Conservation (phyloP, 2,888 invertebrate species). For the Epirrhoe alternata region DNA sequence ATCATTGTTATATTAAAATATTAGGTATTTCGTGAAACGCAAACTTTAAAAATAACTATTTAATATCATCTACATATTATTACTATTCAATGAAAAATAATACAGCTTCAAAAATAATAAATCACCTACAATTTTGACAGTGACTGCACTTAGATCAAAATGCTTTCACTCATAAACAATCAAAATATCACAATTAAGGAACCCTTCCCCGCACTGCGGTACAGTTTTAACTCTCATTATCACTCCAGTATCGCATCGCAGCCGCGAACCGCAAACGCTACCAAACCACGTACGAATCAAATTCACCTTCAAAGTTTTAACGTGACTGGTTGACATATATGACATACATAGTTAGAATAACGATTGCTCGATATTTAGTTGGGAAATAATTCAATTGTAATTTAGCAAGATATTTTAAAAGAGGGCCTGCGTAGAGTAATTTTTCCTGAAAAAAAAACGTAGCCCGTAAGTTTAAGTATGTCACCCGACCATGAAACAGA, state of each 20-base stretch:
- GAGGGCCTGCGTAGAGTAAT: too few relatives aligned
- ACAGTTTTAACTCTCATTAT: slow-evolving; percentile 23
- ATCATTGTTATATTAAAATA: too few relatives aligned
- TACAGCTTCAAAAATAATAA: neutral
- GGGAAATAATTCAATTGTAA: too few relatives aligned
- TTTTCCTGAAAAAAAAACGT: too few relatives aligned
- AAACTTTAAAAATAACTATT: too few relatives aligned
- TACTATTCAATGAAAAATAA: too few relatives aligned
- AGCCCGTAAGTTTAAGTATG: too few relatives aligned
- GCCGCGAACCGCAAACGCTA: slow-evolving; percentile 38
- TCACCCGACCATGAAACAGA: too few relatives aligned
- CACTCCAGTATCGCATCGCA: slow-evolving; percentile 31
- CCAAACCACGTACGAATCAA: slow-evolving; percentile 45
- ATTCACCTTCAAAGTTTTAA: slow-evolving; percentile 56
- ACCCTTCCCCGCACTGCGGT: slow-evolving; percentile 1
- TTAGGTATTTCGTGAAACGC: too few relatives aligned
- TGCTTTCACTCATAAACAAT: neutral
- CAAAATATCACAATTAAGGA: neutral
- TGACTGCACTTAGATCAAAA: neutral
- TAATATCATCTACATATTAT: too few relatives aligned
- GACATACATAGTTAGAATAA: neutral
- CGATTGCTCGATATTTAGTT: neutral
- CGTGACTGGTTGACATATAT: slow-evolving; percentile 59
- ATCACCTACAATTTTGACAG: neutral
- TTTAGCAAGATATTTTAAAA: too few relatives aligned